Conservation (phyloP, 2,113 vertebrate genomes). For the Asarcornis scutulata region DNA sequence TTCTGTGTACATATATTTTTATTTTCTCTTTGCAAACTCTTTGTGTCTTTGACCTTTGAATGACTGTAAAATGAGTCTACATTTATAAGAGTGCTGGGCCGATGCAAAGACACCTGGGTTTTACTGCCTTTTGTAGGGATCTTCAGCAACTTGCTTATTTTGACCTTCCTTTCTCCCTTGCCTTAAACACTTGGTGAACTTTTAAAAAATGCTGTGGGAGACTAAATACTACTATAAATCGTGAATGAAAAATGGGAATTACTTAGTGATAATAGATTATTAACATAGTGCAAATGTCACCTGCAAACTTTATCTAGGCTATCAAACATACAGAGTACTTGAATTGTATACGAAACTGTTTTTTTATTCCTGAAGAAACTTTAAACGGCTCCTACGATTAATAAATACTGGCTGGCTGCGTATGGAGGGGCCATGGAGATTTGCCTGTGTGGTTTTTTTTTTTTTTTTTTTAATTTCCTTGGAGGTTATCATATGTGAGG, state of each 20-base stretch:
- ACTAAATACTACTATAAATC: not conserved
- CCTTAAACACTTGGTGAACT: not conserved
- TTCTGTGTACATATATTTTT: not conserved
- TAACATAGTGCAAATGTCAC: not conserved
- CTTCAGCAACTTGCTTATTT: not conserved
- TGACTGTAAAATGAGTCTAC: not conserved
- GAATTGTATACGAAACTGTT: not conserved
- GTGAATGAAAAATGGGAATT: not conserved
- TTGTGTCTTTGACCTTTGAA: constrained; percentile 1
- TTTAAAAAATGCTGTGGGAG: not conserved
- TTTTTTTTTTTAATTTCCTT: not conserved
- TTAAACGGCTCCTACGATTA: not conserved
- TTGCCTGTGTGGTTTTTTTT: not conserved
- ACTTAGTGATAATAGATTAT: not conserved
- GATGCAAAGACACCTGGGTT: not conserved
- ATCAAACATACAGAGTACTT: not conserved
- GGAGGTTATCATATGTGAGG: not conserved
- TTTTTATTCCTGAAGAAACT: constrained; percentile 1
- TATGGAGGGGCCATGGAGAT: not conserved
- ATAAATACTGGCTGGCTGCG: not conserved
- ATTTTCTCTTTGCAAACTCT: not conserved
- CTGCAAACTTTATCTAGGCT: not conserved
- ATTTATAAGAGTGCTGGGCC: not conserved
- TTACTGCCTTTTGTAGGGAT: not conserved
- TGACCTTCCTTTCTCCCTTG: constrained; percentile 5